Percentiles rank a stretch among this genome's conserved stretches.
These are phyloP conservation scores for Sminthurinus aureus DNA, from an alignment of 2,888 invertebrate genomes.

Conservation along the genomic window DNA sequence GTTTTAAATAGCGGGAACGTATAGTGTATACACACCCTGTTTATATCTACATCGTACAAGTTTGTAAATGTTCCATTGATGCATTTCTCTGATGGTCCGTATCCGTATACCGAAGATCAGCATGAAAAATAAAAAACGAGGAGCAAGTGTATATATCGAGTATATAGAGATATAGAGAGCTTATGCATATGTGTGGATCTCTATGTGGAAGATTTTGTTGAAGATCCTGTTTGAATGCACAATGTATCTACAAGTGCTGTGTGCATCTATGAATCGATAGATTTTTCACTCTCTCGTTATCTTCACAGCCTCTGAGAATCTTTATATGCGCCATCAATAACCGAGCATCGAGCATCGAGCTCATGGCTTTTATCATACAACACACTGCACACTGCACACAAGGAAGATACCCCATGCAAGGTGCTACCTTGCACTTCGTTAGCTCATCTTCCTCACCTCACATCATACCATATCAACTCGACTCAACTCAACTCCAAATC, in stretches of 20 bases:
- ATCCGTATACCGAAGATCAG: slow-evolving; percentile 22
- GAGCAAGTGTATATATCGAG: background rate
- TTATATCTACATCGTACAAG: slow-evolving; percentile 16
- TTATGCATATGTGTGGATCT: too few relatives aligned
- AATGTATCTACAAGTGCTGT: background rate
- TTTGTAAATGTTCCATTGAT: slow-evolving; percentile 35
- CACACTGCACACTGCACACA: background rate
- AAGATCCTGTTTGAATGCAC: background rate
- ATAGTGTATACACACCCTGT: slow-evolving; percentile 29
- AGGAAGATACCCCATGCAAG: slow-evolving; percentile 37
- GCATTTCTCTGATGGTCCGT: background rate
- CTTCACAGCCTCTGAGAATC: background rate
- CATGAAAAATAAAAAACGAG: slow-evolving; percentile 24
- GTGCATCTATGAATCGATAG: background rate
- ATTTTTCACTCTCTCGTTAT: background rate
- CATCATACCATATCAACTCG: too few relatives aligned
- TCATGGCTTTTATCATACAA: too few relatives aligned
- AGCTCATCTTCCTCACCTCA: slow-evolving; percentile 34
- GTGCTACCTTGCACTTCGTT: slow-evolving; percentile 44
- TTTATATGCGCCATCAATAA: slow-evolving; percentile 35
- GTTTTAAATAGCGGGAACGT: too few relatives aligned
- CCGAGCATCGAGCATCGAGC: slow-evolving; percentile 1
- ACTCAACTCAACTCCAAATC: too few relatives aligned
- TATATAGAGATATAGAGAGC: background rate
- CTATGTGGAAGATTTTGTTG: background rate